Evolutionary conservation across 2,113 vertebrate genomes (phyloP).

Genomic region (Oryzias curvinotus): DNA sequence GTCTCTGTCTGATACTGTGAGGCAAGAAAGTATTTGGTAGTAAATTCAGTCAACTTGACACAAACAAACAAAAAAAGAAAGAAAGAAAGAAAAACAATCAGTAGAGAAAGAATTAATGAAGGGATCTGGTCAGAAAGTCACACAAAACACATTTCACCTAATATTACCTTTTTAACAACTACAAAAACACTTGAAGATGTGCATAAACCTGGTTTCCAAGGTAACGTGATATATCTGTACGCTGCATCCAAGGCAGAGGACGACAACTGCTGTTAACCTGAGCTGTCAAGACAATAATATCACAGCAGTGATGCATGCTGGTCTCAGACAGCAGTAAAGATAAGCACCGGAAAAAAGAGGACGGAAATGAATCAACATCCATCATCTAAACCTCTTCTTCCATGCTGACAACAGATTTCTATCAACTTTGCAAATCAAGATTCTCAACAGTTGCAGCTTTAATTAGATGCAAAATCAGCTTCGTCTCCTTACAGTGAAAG

Average conservation of each 20-base stretch:
- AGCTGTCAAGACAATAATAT: slow-evolving; percentile 26
- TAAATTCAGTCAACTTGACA: too few species aligned
- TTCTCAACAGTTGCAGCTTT: too few species aligned
- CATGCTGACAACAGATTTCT: too few species aligned
- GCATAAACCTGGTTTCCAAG: slow-evolving; percentile 40
- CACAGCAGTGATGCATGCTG: slow-evolving; percentile 27
- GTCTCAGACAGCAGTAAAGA: slow-evolving; percentile 31
- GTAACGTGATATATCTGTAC: slow-evolving; percentile 36
- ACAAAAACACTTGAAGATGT: slow-evolving; percentile 5
- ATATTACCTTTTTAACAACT: slow-evolving; percentile 17
- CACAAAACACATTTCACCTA: slow-evolving; percentile 36
- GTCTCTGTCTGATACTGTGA: too few species aligned
- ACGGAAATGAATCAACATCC: slow-evolving; percentile 15
- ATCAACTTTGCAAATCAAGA: background rate
- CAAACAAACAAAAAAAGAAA: too few species aligned
- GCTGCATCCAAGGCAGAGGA: slow-evolving; percentile 16
- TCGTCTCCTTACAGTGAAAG: background rate
- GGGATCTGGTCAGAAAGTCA: slow-evolving; percentile 30
- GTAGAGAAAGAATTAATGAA: background rate
- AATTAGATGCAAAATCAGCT: background rate
- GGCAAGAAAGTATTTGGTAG: too few species aligned
- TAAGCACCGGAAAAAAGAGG: slow-evolving; percentile 27
- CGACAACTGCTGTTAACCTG: slow-evolving; percentile 40
- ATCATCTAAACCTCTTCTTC: slow-evolving; percentile 12
- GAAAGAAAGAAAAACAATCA: too few species aligned